phyloP scores from a whole-genome alignment of 2,797 vertebrate species.

The Anolis apletophallus region DNA sequence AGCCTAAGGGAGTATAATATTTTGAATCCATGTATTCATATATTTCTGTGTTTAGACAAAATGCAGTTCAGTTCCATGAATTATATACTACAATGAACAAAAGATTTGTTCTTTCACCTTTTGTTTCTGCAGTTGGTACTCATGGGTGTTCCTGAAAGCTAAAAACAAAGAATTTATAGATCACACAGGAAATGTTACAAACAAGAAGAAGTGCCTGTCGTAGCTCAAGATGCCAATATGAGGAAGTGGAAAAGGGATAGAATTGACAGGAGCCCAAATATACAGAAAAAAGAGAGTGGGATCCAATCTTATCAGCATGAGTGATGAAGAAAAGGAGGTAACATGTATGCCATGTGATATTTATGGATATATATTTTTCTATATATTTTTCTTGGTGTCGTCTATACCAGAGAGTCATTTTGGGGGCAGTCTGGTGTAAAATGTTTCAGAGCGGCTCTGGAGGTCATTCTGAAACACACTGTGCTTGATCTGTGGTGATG shows the following conservation, averaged over 20 bases:
- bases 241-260: neutral
- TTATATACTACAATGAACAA: neutral
- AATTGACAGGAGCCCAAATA: neutral
- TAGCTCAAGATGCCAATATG: neutral
- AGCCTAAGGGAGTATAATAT: conserved; percentile 35
- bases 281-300: neutral
- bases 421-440: no score
- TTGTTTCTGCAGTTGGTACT: neutral
- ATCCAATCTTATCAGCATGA: neutral
- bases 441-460: no score
- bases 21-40: conserved; percentile 41
- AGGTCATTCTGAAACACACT: no score
- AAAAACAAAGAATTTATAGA: neutral
- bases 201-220: neutral
- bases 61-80: conserved; percentile 16
- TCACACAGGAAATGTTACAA: neutral
- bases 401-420: no score
- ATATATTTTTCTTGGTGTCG: neutral
- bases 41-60: conserved; percentile 36
- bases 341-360: neutral
- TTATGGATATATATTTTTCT: neutral
- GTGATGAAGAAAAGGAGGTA: neutral
- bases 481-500: no score
- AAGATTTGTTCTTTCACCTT: conserved; percentile 21
- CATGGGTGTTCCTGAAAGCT: conserved; percentile 12